phyloP scores from a whole-genome alignment of 1,140 invertebrate species.

The Drosophila leontia region DNA sequence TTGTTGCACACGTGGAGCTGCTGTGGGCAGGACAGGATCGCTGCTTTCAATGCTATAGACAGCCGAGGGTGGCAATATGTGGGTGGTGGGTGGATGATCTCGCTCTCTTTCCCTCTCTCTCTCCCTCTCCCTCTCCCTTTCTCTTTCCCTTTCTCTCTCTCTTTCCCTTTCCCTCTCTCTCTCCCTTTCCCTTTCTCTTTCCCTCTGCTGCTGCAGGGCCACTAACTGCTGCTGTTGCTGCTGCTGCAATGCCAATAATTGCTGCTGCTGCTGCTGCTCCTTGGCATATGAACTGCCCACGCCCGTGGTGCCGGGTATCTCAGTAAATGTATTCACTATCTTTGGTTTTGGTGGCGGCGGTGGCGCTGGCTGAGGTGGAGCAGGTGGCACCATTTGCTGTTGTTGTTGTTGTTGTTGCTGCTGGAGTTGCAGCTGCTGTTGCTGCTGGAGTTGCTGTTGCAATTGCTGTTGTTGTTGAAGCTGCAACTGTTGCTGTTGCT shows the following conservation, averaged over 20 bases:
- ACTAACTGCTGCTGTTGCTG: slow-evolving; percentile 72
- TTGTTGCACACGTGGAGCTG: slow-evolving; percentile 66
- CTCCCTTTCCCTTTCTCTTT: slow-evolving; percentile 52
- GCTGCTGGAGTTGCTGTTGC: slow-evolving; percentile 26
- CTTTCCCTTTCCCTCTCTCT: slow-evolving; percentile 43
- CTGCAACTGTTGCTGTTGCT: slow-evolving; percentile 21
- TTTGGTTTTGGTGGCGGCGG: slow-evolving; percentile 80
- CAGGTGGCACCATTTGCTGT: slow-evolving; percentile 50
- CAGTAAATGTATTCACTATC: slow-evolving; percentile 82
- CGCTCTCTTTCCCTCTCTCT: slow-evolving; percentile 12
- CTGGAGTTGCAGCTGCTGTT: slow-evolving; percentile 17
- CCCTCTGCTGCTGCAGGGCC: slow-evolving; percentile 52
- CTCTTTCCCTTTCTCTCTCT: slow-evolving; percentile 12
- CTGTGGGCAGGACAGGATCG: slow-evolving; percentile 45
- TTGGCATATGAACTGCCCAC: slow-evolving; percentile 82
- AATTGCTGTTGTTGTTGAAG: slow-evolving; percentile 30
- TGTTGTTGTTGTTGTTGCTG: slow-evolving; percentile 38
- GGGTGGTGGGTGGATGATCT: slow-evolving; percentile 78
- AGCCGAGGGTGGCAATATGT: slow-evolving; percentile 79
- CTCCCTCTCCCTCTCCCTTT: slow-evolving; percentile 15
- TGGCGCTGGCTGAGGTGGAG: slow-evolving; percentile 64
- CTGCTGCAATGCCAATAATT: slow-evolving; percentile 69
- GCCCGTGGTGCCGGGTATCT: slow-evolving; percentile 82
- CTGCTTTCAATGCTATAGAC: slow-evolving; percentile 83
- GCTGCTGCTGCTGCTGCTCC: slow-evolving; percentile 76